These are phyloP conservation scores for Tetanocera ferruginea DNA, from an alignment of 2,888 invertebrate species.

Conservation along the genomic window DNA sequence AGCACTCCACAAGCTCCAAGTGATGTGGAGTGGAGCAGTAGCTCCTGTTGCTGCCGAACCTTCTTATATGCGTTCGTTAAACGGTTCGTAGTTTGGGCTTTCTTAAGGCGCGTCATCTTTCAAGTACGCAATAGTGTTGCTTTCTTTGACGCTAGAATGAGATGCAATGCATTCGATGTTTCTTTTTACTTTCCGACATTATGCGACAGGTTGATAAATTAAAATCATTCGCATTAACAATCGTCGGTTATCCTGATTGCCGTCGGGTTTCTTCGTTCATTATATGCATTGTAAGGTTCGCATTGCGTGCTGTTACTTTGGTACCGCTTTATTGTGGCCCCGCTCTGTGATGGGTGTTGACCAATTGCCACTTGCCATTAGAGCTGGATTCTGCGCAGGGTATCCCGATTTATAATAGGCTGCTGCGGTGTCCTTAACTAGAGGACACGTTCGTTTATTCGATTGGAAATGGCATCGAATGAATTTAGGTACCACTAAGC, in stretches of 20 bases:
- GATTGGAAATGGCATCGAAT: slow-evolving; percentile 40
- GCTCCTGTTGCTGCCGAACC: slow-evolving; percentile 45
- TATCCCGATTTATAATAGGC: slow-evolving; percentile 57
- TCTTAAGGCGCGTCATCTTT: slow-evolving; percentile 15
- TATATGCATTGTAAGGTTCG: not conserved
- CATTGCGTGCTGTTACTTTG: not conserved
- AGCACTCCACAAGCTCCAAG: not conserved
- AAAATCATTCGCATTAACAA: not conserved
- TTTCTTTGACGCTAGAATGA: slow-evolving; percentile 33
- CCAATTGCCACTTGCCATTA: slow-evolving; percentile 48
- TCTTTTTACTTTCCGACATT: slow-evolving; percentile 10
- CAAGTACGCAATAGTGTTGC: slow-evolving; percentile 28
- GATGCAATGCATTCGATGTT: slow-evolving; percentile 30
- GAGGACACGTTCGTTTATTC: slow-evolving; percentile 36
- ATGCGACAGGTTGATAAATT: slow-evolving; percentile 15
- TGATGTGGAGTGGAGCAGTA: slow-evolving; percentile 32
- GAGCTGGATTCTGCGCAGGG: slow-evolving; percentile 62
- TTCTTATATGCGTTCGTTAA: not conserved
- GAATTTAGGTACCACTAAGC: slow-evolving; percentile 36
- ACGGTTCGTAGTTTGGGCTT: slow-evolving; percentile 13
- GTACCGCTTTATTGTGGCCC: slow-evolving; percentile 12
- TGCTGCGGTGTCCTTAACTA: slow-evolving; percentile 44
- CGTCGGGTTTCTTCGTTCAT: slow-evolving; percentile 12
- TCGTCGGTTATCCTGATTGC: slow-evolving; percentile 12
- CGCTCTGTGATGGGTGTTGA: slow-evolving; percentile 59